These are phyloP conservation scores for Brienomyrus longianalis DNA, from an alignment of 2,113 vertebrate genomes.

Conservation along the genomic window DNA sequence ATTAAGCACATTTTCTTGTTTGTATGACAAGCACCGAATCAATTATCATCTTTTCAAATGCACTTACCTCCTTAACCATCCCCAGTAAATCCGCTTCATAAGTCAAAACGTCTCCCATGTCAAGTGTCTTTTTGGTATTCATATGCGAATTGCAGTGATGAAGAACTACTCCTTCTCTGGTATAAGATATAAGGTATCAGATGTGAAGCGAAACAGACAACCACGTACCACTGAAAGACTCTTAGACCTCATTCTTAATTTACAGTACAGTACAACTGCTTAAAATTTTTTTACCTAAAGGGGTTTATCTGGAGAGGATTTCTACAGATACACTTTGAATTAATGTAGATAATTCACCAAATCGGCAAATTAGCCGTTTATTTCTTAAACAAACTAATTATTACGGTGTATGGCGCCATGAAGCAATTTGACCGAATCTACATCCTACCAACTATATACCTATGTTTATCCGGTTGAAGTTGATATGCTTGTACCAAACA, in stretches of 20 bases:
- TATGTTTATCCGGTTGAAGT: not conserved
- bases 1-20: not conserved
- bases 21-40: not conserved
- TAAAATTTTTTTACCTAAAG: not conserved
- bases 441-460: not conserved
- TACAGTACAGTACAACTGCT: not conserved
- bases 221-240: not conserved
- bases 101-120: slow-evolving; percentile 78
- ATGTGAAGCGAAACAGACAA: not conserved
- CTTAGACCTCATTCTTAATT: not conserved
- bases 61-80: slow-evolving; percentile 79
- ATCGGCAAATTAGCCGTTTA: not conserved
- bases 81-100: slow-evolving; percentile 80
- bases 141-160: slow-evolving; percentile 29
- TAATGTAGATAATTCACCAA: not conserved
- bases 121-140: slow-evolving; percentile 42
- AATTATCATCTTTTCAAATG: not conserved
- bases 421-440: not conserved
- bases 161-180: not conserved
- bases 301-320: not conserved
- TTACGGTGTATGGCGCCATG: not conserved
- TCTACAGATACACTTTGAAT: not conserved
- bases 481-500: not conserved
- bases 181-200: not conserved
- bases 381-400: not conserved